A percentile compares a stretch with the other conserved stretches of the same genome.
Evolutionary conservation across 1,140 invertebrate genomes (phyloP).

Genomic region (Drusus annulatus): DNA sequence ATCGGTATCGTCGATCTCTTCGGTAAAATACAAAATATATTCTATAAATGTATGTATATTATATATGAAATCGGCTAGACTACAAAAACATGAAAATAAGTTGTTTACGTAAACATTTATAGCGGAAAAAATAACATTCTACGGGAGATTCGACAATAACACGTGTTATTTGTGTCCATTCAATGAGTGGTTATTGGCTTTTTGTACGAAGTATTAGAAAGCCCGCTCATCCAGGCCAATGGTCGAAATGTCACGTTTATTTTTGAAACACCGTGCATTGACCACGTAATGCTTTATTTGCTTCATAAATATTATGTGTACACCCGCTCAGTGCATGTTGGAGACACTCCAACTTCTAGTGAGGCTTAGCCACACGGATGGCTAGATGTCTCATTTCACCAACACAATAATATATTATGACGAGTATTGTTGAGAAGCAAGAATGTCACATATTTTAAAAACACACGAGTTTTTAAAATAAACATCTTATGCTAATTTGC

Average conservation of each 20-base stretch:
- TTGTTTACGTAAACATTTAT: too few species aligned
- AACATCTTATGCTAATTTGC: too few species aligned
- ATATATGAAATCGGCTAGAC: too few species aligned
- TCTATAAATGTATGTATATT: too few species aligned
- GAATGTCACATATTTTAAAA: too few species aligned
- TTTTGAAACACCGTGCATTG: conserved; percentile 27
- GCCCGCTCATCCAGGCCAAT: neutral
- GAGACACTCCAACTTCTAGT: conserved; percentile 1
- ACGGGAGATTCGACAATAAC: neutral
- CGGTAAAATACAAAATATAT: too few species aligned
- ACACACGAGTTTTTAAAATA: too few species aligned
- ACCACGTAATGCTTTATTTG: conserved; percentile 34
- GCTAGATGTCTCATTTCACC: neutral
- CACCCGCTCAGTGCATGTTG: conserved; percentile 1
- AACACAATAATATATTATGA: neutral
- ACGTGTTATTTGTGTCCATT: neutral
- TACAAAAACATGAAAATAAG: too few species aligned
- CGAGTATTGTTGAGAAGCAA: neutral
- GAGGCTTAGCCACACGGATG: neutral
- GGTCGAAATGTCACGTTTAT: conserved; percentile 20
- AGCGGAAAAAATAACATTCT: neutral
- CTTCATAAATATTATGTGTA: conserved; percentile 9
- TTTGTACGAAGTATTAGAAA: too few species aligned
- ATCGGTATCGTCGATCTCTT: too few species aligned
- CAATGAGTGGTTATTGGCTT: neutral